Conservation (phyloP, 1,140 invertebrate species). For the Oryctes rhinoceros region DNA sequence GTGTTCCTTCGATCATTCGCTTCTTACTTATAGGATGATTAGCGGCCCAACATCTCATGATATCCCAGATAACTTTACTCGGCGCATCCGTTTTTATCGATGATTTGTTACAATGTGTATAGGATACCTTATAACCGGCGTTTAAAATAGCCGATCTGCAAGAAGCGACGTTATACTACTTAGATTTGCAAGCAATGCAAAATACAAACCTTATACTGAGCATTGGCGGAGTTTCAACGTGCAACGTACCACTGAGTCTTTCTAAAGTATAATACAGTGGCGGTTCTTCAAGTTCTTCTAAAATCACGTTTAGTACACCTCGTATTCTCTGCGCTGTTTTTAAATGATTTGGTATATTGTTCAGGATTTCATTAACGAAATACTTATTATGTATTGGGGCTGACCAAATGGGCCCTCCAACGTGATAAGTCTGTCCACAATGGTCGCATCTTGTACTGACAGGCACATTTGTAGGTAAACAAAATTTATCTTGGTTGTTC, state of each 20-base stretch:
- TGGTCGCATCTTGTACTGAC: slow-evolving; percentile 76
- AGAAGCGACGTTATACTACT: slow-evolving; percentile 45
- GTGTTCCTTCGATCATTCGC: slow-evolving; percentile 65
- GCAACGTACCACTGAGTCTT: slow-evolving; percentile 70
- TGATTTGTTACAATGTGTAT: slow-evolving; percentile 86
- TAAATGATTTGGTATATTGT: slow-evolving; percentile 64
- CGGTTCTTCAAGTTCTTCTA: slow-evolving; percentile 82
- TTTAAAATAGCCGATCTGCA: slow-evolving; percentile 91
- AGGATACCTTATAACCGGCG: slow-evolving; percentile 91
- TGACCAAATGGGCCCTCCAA: slow-evolving; percentile 94
- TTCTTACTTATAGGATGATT: slow-evolving; percentile 68
- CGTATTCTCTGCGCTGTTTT: slow-evolving; percentile 79
- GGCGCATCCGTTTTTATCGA: slow-evolving; percentile 97
- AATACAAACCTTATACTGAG: slow-evolving; percentile 67
- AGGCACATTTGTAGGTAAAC: slow-evolving; percentile 72
- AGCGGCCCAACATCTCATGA: slow-evolving; percentile 85
- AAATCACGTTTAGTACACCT: slow-evolving; percentile 75
- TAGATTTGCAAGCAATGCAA: neutral
- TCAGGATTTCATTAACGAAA: slow-evolving; percentile 74
- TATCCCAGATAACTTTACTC: slow-evolving; percentile 87
- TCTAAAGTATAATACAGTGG: slow-evolving; percentile 88
- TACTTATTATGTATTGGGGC: slow-evolving; percentile 80
- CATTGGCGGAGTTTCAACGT: slow-evolving; percentile 72
- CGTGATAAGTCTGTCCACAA: slow-evolving; percentile 78
- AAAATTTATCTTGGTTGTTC: slow-evolving; percentile 70